phyloP scores from a whole-genome alignment of 2,797 vertebrate species.

The Mico argentatus region DNA sequence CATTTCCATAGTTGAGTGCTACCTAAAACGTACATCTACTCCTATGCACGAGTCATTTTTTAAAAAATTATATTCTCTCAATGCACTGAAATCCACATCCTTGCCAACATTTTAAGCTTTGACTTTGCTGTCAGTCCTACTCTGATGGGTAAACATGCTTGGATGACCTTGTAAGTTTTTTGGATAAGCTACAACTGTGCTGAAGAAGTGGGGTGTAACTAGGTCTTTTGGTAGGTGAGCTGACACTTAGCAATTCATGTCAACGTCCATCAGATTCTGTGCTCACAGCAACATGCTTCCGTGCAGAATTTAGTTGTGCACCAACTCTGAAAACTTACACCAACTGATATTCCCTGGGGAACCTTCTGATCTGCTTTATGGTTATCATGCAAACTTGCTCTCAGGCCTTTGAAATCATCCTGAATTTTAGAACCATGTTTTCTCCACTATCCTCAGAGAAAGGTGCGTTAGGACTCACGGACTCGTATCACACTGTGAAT shows the following conservation, averaged over 20 bases:
- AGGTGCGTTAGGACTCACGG: neutral
- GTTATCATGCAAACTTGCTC: neutral
- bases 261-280: neutral
- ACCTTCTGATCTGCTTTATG: neutral
- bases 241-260: neutral
- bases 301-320: neutral
- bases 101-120: slow-evolving; percentile 25
- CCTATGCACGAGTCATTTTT: neutral
- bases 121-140: neutral
- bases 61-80: neutral
- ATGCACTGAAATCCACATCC: neutral
- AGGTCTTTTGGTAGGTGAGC: neutral
- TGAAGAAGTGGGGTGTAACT: neutral
- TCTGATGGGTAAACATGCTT: neutral
- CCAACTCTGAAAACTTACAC: neutral
- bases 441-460: neutral
- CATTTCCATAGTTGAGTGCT: neutral
- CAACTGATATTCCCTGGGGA: neutral
- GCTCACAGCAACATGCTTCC: neutral
- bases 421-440: neutral
- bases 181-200: neutral
- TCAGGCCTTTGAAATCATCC: neutral
- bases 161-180: neutral
- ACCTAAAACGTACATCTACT: neutral
- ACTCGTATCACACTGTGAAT: neutral